A percentile compares a stretch with the other conserved stretches of the same genome.
Conservation (phyloP, 2,113 vertebrate species). For the Stictonetta naevosa region DNA sequence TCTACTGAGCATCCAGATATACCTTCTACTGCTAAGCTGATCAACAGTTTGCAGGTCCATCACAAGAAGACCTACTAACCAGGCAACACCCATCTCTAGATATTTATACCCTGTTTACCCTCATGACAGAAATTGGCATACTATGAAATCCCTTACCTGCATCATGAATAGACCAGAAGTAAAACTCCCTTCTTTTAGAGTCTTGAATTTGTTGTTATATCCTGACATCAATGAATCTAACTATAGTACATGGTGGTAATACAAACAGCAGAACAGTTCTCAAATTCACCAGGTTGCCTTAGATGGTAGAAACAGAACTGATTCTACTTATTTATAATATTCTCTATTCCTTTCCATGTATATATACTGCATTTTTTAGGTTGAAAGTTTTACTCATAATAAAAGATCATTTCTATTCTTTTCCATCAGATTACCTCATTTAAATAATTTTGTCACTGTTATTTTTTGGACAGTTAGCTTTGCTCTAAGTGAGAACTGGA, state of each 20-base stretch:
- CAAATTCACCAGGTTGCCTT: neutral
- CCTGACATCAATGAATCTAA: neutral
- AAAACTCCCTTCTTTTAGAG: neutral
- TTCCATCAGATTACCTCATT: neutral
- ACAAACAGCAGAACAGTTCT: neutral
- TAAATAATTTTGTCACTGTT: neutral
- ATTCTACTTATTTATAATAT: neutral
- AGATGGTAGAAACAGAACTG: neutral
- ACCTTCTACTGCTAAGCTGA: neutral
- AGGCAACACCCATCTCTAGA: neutral
- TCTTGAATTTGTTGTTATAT: neutral
- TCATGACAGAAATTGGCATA: neutral
- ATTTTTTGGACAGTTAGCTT: neutral
- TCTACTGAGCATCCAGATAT: neutral
- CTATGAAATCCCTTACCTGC: neutral
- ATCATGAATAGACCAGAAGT: neutral
- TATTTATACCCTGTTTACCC: neutral
- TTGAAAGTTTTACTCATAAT: neutral
- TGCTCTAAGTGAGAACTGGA: neutral
- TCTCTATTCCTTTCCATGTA: neutral
- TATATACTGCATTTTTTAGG: neutral
- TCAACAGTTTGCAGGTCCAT: neutral
- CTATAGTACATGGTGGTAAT: neutral
- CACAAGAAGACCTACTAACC: neutral
- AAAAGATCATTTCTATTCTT: neutral